A percentile compares a stretch with the other conserved stretches of the same genome.
Evolutionary conservation across 2,113 vertebrate species (phyloP).

Genomic region (Xenotilapia longispinis): DNA sequence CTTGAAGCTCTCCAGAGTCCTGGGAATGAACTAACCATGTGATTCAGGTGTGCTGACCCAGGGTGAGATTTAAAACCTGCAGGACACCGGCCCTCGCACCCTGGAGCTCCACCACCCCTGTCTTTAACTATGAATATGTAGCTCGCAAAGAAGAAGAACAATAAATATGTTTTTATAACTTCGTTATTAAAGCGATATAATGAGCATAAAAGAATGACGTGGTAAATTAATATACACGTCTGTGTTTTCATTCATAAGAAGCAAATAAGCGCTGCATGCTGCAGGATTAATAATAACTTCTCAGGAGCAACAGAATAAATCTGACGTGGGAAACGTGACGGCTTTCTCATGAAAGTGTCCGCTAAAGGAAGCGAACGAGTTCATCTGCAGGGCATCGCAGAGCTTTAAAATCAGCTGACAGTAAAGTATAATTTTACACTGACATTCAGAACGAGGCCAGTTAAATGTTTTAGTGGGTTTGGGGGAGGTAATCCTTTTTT

Average conservation of each 20-base stretch:
- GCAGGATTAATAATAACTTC: not conserved
- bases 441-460: fast-evolving
- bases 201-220: not conserved
- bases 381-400: not conserved
- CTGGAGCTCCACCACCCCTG: not conserved
- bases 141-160: not conserved
- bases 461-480: not conserved
- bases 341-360: not conserved
- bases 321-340: not conserved
- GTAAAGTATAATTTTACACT: not conserved
- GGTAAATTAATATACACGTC: not conserved
- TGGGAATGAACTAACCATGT: too few relatives aligned
- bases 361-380: not conserved
- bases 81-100: fast-evolving
- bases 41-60: too few relatives aligned
- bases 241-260: not conserved
- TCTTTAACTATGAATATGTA: not conserved
- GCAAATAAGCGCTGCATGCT: not conserved
- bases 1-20: too few relatives aligned
- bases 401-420: not conserved
- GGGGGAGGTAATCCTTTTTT: not conserved
- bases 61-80: not conserved
- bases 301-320: not conserved
- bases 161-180: not conserved
- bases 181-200: not conserved